Evolutionary conservation across 2,797 vertebrate species (phyloP).

Genomic region (Decapterus maruadsi): DNA sequence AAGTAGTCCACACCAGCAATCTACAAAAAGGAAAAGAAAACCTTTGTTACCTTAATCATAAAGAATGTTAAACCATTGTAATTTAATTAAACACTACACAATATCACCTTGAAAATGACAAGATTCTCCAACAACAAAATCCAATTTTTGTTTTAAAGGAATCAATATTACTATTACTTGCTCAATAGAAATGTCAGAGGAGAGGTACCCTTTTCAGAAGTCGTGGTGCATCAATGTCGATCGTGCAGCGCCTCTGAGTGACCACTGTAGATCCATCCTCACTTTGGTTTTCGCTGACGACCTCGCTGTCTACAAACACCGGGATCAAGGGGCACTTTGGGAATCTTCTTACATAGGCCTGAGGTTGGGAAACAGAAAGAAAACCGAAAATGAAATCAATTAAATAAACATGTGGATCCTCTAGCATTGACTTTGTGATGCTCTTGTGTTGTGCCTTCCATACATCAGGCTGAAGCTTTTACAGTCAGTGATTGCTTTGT

Average conservation of each 20-base stretch:
- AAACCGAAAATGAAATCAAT: background rate
- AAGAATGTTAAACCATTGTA: background rate
- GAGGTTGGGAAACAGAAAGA: background rate
- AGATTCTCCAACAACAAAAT: background rate
- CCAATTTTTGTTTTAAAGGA: background rate
- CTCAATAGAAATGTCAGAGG: background rate
- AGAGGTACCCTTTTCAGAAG: constrained; percentile 92
- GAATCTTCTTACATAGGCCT: constrained; percentile 95
- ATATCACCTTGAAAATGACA: background rate
- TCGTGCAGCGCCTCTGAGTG: constrained; percentile 91
- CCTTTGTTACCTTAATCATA: background rate
- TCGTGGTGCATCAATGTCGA: constrained; percentile 93
- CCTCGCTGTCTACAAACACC: constrained; percentile 94
- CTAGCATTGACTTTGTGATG: background rate
- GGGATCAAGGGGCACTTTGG: constrained; percentile 94
- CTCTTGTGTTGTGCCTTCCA: background rate
- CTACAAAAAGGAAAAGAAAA: constrained; percentile 69
- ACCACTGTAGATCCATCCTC: constrained; percentile 88
- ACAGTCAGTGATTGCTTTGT: constrained; percentile 25
- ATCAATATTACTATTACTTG: background rate
- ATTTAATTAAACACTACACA: background rate
- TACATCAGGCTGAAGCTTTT: constrained; percentile 31
- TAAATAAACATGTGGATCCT: background rate
- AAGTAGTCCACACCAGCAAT: constrained; percentile 97
- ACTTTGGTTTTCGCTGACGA: constrained; percentile 88